Base-by-base conservation (phyloP, 1,140 invertebrate genomes). In the Dendrolimus kikuchii region DNA sequence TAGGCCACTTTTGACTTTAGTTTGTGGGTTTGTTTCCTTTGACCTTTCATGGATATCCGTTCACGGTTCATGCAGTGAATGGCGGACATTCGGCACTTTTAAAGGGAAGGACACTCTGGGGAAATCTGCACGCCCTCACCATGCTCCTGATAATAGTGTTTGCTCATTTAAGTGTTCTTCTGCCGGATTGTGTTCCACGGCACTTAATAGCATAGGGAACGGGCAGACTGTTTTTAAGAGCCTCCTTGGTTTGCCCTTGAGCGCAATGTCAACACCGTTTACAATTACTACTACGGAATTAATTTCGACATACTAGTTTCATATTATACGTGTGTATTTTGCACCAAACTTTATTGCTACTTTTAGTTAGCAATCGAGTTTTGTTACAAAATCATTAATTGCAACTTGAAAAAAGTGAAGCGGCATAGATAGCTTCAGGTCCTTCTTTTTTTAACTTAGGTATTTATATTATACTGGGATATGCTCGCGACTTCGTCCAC, bases 81-180 rank as follows among this genome's bases (percentile, higher is more conserved):
- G 53, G 71, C 64, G 72, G 72, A 71, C 74, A 79, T 76, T 66
- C 59, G 70, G 71, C 70, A 79, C 73, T 84, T 84, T 81, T 75
- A 78, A 77, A 66, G 73, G 65, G 65, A 77, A 84, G 72, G 60
- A 68, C 66, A 50, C 81, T 72, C 79, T 42, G 42, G 81, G 81
- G 81, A 85, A 85, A 85, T 82, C 77, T 81, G 65, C 69, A 62
- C 67, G 63, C 71, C 76, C 77, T 71, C 68, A 55, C 68, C 68
- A 57, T 57, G 60, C 53, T 68, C 58, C 68, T 77, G 71, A 73
- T 82, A 85, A 83, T 85, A 81, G 78, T 85, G 80, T 85, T 83
- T 85, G 72, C 70, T 81, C 78, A 74, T 83, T 81, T 79, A 69
- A 83, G 81, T 75, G 74, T 75, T 62, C 66, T 63, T 59, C 64